Conservation (phyloP, 1,140 invertebrate species). For the Choristoneura fumiferana region DNA sequence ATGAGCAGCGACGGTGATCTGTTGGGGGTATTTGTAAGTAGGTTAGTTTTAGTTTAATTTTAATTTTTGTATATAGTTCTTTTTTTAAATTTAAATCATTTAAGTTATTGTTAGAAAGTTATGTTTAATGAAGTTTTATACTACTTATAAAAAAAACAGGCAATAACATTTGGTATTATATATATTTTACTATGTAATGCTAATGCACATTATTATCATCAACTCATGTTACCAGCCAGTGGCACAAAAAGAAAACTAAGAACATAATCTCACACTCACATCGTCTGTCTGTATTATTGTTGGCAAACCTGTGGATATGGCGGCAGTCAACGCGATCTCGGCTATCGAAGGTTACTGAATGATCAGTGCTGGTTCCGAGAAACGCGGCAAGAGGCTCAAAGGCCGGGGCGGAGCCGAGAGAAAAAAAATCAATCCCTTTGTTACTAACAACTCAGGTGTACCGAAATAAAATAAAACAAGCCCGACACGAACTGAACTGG, state of each 20-base stretch:
- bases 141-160: no score
- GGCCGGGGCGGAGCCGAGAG: constrained; percentile 50
- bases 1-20: no score
- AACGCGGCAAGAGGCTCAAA: constrained; percentile 61
- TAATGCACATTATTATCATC: no score
- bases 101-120: no score
- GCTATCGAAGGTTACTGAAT: constrained; percentile 62
- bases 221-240: no score
- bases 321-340: constrained; percentile 25
- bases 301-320: constrained; percentile 23
- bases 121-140: no score
- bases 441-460: constrained; percentile 73
- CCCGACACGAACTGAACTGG: constrained; percentile 51
- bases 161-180: no score
- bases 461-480: constrained; percentile 64
- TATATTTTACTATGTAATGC: no score
- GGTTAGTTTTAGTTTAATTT: no score
- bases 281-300: constrained; percentile 29
- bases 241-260: constrained; percentile 15
- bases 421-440: constrained; percentile 72
- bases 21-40: no score
- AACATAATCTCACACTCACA: neutral
- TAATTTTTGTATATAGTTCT: no score
- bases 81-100: no score
- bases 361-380: constrained; percentile 52